phyloP scores from a whole-genome alignment of 2,888 invertebrate species.

The Druceiella hillmani region DNA sequence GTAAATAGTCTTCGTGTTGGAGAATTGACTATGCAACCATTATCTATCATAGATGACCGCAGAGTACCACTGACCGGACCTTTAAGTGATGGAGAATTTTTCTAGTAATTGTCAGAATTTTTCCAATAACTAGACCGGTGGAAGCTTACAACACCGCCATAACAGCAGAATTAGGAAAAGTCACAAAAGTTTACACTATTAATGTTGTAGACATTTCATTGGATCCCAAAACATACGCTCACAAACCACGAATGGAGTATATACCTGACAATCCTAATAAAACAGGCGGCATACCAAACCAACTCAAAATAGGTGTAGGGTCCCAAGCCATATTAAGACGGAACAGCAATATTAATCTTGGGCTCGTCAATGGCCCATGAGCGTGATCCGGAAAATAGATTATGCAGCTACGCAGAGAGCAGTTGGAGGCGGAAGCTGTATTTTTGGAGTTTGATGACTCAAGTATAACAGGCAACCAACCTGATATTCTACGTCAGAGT shows the following conservation, averaged over 20 bases:
- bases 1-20: slow-evolving; percentile 2
- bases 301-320: slow-evolving; percentile 1
- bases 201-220: slow-evolving; percentile 3
- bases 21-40: slow-evolving; percentile 2
- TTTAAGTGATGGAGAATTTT: slow-evolving; percentile 2
- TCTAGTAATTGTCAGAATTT: slow-evolving; percentile 1
- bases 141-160: not conserved
- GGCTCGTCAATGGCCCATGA: slow-evolving; percentile 2
- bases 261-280: slow-evolving; percentile 5
- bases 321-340: slow-evolving; percentile 3
- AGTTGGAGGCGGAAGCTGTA: too few relatives aligned
- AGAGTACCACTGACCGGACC: not conserved
- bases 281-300: slow-evolving; percentile 1
- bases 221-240: slow-evolving; percentile 3
- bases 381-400: too few relatives aligned
- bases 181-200: not conserved
- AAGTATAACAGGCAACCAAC: too few relatives aligned
- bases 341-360: slow-evolving; percentile 4
- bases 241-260: slow-evolving; percentile 1
- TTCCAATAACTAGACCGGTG: not conserved
- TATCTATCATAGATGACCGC: not conserved
- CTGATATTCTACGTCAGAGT: too few relatives aligned
- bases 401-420: too few relatives aligned
- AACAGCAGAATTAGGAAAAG: not conserved
- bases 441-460: too few relatives aligned